A percentile compares a stretch with the other conserved stretches of the same genome.
These are phyloP conservation scores for Balanococcus diminutus DNA, from an alignment of 2,888 invertebrate genomes.

Conservation along the genomic window DNA sequence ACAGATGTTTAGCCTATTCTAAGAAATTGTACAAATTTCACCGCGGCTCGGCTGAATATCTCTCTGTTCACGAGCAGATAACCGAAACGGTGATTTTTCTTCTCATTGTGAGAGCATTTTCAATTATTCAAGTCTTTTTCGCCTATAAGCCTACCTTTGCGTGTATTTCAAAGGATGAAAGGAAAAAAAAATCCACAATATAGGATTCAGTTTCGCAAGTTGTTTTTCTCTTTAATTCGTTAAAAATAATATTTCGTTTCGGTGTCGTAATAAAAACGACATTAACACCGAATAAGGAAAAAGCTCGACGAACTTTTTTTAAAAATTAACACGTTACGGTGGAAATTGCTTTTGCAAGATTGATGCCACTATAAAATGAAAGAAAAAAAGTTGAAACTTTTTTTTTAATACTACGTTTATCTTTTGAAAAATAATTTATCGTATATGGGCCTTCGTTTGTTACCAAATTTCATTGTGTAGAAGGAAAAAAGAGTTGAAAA, in stretches of 20 bases:
- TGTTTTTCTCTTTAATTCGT: background rate
- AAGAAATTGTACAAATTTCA: background rate
- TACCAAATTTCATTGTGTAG: background rate
- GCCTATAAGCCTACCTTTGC: too few species aligned
- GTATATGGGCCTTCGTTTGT: background rate
- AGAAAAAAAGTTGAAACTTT: conserved; percentile 25
- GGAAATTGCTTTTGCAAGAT: background rate
- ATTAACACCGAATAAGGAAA: background rate
- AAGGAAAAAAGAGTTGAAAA: background rate
- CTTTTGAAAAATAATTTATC: conserved; percentile 4
- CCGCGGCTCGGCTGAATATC: background rate
- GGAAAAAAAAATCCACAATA: background rate
- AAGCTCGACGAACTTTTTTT: background rate
- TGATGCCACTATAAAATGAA: conserved; percentile 19
- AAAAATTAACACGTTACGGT: background rate
- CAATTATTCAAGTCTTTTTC: background rate
- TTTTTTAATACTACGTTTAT: conserved; percentile 18
- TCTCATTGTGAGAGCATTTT: background rate
- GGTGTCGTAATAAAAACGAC: background rate
- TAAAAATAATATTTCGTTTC: background rate
- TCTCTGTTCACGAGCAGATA: background rate
- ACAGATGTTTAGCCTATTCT: conserved; percentile 1
- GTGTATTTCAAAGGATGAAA: background rate
- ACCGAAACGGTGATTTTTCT: background rate
- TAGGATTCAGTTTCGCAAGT: background rate